These are phyloP conservation scores for Cryptoprocta ferox DNA, from an alignment of 2,797 vertebrate genomes.

Conservation along the genomic window DNA sequence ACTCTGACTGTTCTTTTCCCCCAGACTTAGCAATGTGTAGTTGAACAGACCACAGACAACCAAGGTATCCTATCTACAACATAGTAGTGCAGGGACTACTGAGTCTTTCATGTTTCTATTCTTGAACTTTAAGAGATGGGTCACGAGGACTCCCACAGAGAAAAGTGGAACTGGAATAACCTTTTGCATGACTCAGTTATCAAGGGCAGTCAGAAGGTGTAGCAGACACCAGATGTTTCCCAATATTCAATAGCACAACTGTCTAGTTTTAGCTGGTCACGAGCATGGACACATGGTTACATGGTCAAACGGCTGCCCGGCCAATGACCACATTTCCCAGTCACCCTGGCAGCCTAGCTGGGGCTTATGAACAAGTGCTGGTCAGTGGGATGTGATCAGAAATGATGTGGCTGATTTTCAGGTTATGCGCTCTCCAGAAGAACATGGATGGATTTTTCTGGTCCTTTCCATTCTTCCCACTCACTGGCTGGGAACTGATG, in stretches of 20 bases:
- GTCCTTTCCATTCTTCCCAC: background rate
- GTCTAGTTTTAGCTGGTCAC: background rate
- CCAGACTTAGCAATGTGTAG: background rate
- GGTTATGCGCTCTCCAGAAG: background rate
- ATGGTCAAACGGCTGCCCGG: background rate
- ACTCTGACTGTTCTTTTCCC: background rate
- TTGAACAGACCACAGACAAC: background rate
- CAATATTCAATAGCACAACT: background rate
- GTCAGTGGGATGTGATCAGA: background rate
- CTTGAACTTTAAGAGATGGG: background rate
- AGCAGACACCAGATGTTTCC: background rate
- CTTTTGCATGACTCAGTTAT: background rate
- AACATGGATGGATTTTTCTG: background rate
- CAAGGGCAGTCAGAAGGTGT: background rate
- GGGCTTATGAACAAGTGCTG: background rate
- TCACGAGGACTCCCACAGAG: background rate
- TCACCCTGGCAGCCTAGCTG: background rate
- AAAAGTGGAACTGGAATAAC: background rate
- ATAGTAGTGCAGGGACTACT: background rate
- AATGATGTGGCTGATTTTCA: background rate
- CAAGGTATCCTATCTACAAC: background rate
- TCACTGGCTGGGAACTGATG: background rate
- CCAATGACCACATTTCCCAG: background rate
- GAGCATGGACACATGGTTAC: background rate
- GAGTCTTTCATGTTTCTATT: background rate